Evolutionary conservation across 2,113 vertebrate species (phyloP), one percentile per base, ranked within the genome.

Genomic region (Fulmarus glacialis): DNA sequence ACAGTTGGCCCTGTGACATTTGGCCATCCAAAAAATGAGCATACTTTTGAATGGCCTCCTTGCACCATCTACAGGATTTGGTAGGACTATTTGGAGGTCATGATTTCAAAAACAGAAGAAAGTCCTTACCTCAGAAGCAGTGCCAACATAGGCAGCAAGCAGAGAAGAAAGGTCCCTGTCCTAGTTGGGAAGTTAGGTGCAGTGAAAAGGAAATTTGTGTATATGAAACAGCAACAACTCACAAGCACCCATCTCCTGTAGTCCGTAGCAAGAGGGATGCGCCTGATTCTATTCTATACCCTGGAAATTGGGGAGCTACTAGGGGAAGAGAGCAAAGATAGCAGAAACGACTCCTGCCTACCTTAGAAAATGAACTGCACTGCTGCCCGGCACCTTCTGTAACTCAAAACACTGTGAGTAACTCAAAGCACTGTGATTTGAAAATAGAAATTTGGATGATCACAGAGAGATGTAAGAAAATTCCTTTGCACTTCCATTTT

Each of bases 11-110:
- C n/a, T 64, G 56, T 91, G 83, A 75, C 60, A 56, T 88, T 63
- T 78, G 77, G 60, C n/a, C 38, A 77, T 64, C 73, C 27, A 60
- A 95, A 95, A 90, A 82, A 85, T 11, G 3, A 64, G 15, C 48
- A 63, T 58, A 52, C 53, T 89, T 96, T 86, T 87, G 43, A 94
- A 84, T 63, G 75, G 82, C 89, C 52, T 93, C 90, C 48, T 87
- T 97, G 72, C 82, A 95, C 60, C 94, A 91, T 96, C 95, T 90
- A 90, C 75, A 87, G 75, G 88, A 81, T 63, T 84, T 82, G 72
- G 34, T 94, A 89, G 83, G 68, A 67, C 80, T 48, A 56, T 89
- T 87, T 91, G 75, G 48, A 97, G 86, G 80, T 81, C 82, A 79
- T 36, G 12, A 72, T 74, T 92, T 92, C 67, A 79, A 73, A 80